Evolutionary conservation across 1,140 invertebrate species (phyloP).

Genomic region (Contarinia nasturtii): DNA sequence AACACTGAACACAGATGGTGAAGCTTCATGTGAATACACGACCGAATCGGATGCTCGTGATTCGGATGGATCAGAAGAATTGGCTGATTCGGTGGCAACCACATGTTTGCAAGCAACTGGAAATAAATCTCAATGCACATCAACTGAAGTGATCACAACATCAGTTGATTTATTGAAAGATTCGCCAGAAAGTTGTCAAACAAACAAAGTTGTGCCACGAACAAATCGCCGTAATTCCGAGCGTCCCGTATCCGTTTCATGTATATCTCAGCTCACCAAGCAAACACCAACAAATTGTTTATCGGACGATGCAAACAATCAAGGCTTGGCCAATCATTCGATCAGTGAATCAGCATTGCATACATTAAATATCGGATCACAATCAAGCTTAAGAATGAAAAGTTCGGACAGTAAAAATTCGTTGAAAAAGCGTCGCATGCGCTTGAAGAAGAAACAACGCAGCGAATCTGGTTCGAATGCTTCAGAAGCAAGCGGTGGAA

Average conservation of each 20-base stretch:
- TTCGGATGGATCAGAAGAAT: conserved; percentile 53
- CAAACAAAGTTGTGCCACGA: conserved; percentile 5
- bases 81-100: conserved; percentile 39
- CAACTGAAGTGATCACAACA: conserved; percentile 30
- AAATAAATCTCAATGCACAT: conserved; percentile 33
- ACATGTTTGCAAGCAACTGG: conserved; percentile 27
- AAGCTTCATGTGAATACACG: conserved; percentile 78
- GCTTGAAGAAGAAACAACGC: conserved; percentile 38
- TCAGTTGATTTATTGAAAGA: conserved; percentile 11
- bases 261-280: conserved; percentile 45
- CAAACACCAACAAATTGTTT: conserved; percentile 5
- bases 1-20: conserved; percentile 18
- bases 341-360: conserved; percentile 75
- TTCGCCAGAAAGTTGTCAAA: not conserved
- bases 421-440: conserved; percentile 41
- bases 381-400: conserved; percentile 9
- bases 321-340: conserved; percentile 37
- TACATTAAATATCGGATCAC: conserved; percentile 28
- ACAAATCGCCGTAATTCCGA: conserved; percentile 19
- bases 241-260: conserved; percentile 69
- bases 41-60: conserved; percentile 48
- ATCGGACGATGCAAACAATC: conserved; percentile 12
- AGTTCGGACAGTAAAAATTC: conserved; percentile 25
- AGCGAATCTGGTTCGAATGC: conserved; percentile 37
- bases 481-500: not conserved